Conservation (phyloP, 2,797 vertebrate genomes). For the Esox masquinongy region DNA sequence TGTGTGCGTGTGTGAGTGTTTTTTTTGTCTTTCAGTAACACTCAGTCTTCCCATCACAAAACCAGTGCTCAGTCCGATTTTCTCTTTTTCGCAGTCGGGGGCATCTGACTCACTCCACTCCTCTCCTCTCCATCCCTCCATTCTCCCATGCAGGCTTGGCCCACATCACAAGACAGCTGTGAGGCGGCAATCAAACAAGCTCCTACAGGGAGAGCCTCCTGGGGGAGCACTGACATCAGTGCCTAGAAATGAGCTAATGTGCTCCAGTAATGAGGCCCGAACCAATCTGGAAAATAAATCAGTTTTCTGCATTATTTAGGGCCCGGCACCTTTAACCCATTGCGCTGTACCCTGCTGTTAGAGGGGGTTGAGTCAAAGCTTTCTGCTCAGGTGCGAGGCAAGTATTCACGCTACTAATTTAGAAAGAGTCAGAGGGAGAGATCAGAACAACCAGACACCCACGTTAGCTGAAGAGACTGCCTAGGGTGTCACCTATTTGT, state of each 20-base stretch:
- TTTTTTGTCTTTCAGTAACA: neutral
- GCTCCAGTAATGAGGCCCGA: conserved; percentile 26
- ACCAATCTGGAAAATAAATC: conserved; percentile 8
- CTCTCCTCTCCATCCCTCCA: neutral
- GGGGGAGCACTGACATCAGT: conserved; percentile 46
- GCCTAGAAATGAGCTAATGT: conserved; percentile 20
- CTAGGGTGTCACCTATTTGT: too few relatives aligned
- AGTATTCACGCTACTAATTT: too few relatives aligned
- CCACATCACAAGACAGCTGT: conserved; percentile 48
- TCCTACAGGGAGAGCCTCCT: conserved; percentile 47
- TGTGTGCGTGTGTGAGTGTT: neutral
- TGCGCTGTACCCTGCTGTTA: too few relatives aligned
- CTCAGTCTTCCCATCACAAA: conserved; percentile 5
- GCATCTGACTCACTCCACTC: neutral
- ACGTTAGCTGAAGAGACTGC: too few relatives aligned
- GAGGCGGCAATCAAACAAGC: conserved; percentile 60
- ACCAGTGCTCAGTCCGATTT: neutral
- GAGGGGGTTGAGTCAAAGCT: too few relatives aligned
- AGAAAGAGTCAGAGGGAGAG: too few relatives aligned
- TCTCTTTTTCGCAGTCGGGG: neutral
- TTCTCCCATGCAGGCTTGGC: neutral
- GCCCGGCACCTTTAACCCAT: neutral
- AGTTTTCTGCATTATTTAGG: neutral
- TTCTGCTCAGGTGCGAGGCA: too few relatives aligned
- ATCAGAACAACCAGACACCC: too few relatives aligned